Conservation (phyloP, 2,113 vertebrate genomes). For the Vidua macroura region DNA sequence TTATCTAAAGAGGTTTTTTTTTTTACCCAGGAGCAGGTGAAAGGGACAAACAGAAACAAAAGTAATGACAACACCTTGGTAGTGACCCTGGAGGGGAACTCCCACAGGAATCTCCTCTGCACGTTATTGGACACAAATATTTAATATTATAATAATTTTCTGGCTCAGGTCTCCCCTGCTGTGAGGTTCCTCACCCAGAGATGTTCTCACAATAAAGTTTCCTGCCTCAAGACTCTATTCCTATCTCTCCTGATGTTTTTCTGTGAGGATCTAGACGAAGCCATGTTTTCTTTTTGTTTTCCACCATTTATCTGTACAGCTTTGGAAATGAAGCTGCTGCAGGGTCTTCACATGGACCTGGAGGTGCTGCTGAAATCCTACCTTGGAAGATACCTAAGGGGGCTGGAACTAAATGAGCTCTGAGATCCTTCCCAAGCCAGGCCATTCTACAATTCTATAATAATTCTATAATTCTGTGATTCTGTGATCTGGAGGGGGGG, state of each 20-base stretch:
- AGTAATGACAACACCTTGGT: accelerated
- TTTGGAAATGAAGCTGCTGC: neutral
- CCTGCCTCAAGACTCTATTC: neutral
- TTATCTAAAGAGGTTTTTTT: neutral
- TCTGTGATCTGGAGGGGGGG: neutral
- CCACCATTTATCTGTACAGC: accelerated
- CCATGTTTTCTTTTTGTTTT: neutral
- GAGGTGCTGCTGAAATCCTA: neutral
- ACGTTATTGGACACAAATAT: neutral
- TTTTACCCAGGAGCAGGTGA: neutral
- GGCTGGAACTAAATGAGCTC: neutral
- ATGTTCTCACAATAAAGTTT: neutral
- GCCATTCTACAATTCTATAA: neutral
- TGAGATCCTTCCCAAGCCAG: neutral
- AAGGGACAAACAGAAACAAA: neutral
- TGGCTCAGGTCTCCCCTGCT: neutral
- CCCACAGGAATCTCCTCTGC: neutral
- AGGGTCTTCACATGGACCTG: neutral
- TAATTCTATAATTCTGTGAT: neutral
- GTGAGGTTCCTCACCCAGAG: neutral
- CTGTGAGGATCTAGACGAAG: neutral
- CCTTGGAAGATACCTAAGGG: neutral
- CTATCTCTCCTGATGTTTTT: neutral
- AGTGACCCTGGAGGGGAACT: neutral
- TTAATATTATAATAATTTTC: neutral